Evolutionary conservation across 2,888 invertebrate genomes (phyloP).

Genomic region (Aphidoletes aphidimyza): DNA sequence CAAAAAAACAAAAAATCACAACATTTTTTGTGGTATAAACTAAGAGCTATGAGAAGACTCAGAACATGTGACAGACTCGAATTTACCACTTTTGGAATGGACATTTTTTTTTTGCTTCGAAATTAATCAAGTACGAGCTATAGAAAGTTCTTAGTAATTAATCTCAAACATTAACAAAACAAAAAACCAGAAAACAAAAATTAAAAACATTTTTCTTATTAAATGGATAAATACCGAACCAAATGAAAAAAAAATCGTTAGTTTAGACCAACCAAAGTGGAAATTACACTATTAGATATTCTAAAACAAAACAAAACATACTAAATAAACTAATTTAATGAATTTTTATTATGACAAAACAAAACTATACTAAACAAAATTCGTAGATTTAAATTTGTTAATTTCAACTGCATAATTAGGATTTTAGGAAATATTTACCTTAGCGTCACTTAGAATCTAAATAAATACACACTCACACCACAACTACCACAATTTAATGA

Average conservation of each 20-base stretch:
- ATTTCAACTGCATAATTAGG: neutral
- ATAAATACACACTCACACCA: neutral
- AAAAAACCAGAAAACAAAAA: neutral
- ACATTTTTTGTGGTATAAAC: too few species aligned
- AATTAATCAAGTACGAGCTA: too few species aligned
- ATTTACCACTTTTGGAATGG: too few species aligned
- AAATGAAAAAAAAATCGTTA: constrained; percentile 22
- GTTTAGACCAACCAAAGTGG: neutral
- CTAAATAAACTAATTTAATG: constrained; percentile 25
- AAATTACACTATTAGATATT: constrained; percentile 25
- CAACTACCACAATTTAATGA: neutral
- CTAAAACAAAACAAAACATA: constrained; percentile 21
- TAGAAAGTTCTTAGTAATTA: too few species aligned
- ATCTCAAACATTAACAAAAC: neutral
- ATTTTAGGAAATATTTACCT: constrained; percentile 1
- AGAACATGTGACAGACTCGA: too few species aligned
- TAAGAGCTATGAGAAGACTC: too few species aligned
- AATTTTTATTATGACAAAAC: constrained; percentile 13
- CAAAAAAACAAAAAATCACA: neutral
- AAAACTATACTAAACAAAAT: neutral
- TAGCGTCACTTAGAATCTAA: constrained; percentile 10
- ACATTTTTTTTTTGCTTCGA: too few species aligned
- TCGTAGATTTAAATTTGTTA: neutral
- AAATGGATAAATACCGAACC: neutral
- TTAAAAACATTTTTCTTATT: neutral